phyloP scores from a whole-genome alignment of 1,140 invertebrate species.

The Drosophila melanica region DNA sequence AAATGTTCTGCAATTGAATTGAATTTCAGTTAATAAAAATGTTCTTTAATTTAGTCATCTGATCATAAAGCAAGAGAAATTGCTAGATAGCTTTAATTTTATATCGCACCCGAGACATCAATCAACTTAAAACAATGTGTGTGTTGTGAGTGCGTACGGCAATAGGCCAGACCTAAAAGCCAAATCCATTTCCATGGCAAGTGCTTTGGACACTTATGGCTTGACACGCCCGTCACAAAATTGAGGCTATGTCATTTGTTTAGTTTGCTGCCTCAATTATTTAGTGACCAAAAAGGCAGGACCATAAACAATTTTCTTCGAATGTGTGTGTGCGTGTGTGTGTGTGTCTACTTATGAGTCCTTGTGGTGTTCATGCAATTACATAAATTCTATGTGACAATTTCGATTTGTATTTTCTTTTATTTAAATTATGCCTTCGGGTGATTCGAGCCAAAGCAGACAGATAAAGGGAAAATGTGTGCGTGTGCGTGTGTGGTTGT shows the following conservation, averaged over 20 bases:
- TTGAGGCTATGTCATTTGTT: conserved; percentile 76
- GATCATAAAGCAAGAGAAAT: neutral
- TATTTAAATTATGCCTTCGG: conserved; percentile 73
- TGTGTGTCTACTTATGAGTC: conserved; percentile 24
- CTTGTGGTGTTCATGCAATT: conserved; percentile 74
- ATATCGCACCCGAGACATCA: neutral
- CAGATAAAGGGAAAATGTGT: neutral
- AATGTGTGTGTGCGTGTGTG: conserved; percentile 7
- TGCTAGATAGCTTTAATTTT: neutral
- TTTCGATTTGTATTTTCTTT: conserved; percentile 79
- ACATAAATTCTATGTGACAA: conserved; percentile 78
- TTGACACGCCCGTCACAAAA: conserved; percentile 59
- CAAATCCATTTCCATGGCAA: conserved; percentile 14
- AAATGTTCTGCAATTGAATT: neutral
- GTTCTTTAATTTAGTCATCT: neutral
- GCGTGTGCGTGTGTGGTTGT: neutral
- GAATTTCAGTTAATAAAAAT: neutral
- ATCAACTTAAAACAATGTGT: conserved; percentile 15
- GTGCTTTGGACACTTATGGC: conserved; percentile 32
- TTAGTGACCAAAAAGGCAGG: conserved; percentile 41
- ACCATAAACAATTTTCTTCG: conserved; percentile 40
- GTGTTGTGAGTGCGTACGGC: neutral
- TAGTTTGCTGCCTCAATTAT: conserved; percentile 76
- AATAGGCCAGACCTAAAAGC: conserved; percentile 4
- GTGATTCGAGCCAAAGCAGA: conserved; percentile 38